Evolutionary conservation across 2,888 invertebrate species (phyloP).

Genomic region (Ichneumoninae sp.): DNA sequence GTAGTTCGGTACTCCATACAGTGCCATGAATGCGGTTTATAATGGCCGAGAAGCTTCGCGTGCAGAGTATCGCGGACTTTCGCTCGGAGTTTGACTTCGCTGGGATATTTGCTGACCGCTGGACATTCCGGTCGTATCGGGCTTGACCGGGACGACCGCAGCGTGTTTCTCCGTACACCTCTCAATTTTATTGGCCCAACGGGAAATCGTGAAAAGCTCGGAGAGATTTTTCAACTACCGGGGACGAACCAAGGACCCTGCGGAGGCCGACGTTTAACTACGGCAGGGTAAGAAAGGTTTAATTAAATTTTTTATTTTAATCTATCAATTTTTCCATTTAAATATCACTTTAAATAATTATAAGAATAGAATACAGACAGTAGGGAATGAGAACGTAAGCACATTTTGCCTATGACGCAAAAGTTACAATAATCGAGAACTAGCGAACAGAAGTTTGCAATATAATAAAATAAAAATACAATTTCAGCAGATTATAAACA

Average conservation of each 20-base stretch:
- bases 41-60: constrained; percentile 5
- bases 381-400: too few species aligned
- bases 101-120: constrained; percentile 6
- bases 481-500: too few species aligned
- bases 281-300: not conserved
- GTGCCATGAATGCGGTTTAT: constrained; percentile 1
- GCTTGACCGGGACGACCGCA: not conserved
- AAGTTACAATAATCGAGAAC: too few species aligned
- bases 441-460: too few species aligned
- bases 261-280: not conserved
- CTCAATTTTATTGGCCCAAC: not conserved
- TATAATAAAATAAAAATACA: too few species aligned
- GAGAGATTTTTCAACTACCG: not conserved
- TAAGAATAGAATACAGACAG: too few species aligned
- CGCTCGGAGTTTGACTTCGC: not conserved
- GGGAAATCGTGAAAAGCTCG: not conserved
- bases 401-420: too few species aligned
- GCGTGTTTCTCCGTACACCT: not conserved
- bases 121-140: not conserved
- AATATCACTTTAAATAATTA: too few species aligned
- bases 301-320: too few species aligned
- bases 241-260: not conserved
- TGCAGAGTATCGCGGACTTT: not conserved
- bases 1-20: not conserved
- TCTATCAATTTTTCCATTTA: too few species aligned